These are phyloP conservation scores for Vicugna pacos DNA, from an alignment of 2,113 vertebrate species.

Conservation along the genomic window DNA sequence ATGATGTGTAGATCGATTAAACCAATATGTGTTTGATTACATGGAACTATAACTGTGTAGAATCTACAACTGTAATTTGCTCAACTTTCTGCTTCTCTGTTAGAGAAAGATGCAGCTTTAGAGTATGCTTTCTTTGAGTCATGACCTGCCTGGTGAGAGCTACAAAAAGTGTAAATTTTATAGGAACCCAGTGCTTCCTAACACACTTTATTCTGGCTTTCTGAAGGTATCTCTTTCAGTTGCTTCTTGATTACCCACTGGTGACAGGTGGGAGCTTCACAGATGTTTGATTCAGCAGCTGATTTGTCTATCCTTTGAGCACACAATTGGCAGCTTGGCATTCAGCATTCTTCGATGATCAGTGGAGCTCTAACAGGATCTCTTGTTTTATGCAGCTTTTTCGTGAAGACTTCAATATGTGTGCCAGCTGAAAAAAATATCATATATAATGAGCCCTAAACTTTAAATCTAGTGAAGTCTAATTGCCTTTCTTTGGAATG, in stretches of 20 bases:
- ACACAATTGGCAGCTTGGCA: constrained; percentile 52
- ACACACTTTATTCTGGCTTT: not conserved
- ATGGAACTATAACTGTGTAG: not conserved
- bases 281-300: constrained; percentile 53
- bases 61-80: constrained; percentile 11
- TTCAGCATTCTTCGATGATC: constrained; percentile 67
- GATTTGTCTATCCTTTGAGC: constrained; percentile 51
- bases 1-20: not conserved
- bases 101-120: constrained; percentile 56
- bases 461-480: constrained; percentile 40
- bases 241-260: constrained; percentile 66
- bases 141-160: not conserved
- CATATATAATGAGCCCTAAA: constrained; percentile 33
- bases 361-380: constrained; percentile 53
- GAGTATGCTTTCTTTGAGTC: not conserved
- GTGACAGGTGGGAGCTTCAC: constrained; percentile 33
- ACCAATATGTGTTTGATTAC: not conserved
- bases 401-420: constrained; percentile 22
- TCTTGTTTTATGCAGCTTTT: constrained; percentile 51
- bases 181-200: not conserved
- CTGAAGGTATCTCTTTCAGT: constrained; percentile 70
- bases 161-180: not conserved
- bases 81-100: not conserved
- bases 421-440: constrained; percentile 57
- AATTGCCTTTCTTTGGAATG: constrained; percentile 54